Evolutionary conservation across 2,888 invertebrate genomes (phyloP), one percentile per base, ranked within the genome.

Genomic region (Lasius platythorax): DNA sequence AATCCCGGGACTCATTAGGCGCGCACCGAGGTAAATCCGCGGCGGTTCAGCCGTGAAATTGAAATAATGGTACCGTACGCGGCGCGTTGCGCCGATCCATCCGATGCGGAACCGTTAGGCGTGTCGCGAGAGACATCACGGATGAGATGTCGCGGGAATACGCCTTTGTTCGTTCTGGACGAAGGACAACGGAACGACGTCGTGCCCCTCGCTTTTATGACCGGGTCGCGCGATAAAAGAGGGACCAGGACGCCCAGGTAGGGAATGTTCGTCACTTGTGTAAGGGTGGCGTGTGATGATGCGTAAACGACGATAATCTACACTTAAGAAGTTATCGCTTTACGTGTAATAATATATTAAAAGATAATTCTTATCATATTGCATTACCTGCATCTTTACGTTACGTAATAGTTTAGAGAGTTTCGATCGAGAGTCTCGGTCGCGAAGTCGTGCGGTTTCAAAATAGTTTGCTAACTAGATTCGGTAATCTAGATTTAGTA

Each of bases 21-120:
- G 87, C 83, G 89, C 87, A 87, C 72, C 87, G 86, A 89, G 85
- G 66, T 87, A 84, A 85, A 89, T 87, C 86, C 76, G 82, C 78
- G 75, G 76, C 67, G 87, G 85, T 85, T 89, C 86, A 86, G 82
- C 88, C 88, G 88, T 91, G 91, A 91, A 92, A 92, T 91, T 91
- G 91, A 90, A 90, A 91, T 90, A 91, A 92, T 89, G 87, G 87
- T 88, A 86, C 82, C 68, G 81, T 83, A 88, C 87, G 53, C 53
- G 75, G 73, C 61, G 83, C 76, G 58, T 74, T 66, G 73, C 74
- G 53, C 78, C 78, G 74, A 75, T 84, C 61, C 83, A 70, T 85
- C 78, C 76, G 85, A 88, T 67, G 81, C 63, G 70, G 82, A 81
- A 85, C 84, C 85, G 87, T 88, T 87, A 87, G 82, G 81, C 82